Evolutionary conservation across 2,113 vertebrate genomes (phyloP).

Genomic region (Hylia prasina): DNA sequence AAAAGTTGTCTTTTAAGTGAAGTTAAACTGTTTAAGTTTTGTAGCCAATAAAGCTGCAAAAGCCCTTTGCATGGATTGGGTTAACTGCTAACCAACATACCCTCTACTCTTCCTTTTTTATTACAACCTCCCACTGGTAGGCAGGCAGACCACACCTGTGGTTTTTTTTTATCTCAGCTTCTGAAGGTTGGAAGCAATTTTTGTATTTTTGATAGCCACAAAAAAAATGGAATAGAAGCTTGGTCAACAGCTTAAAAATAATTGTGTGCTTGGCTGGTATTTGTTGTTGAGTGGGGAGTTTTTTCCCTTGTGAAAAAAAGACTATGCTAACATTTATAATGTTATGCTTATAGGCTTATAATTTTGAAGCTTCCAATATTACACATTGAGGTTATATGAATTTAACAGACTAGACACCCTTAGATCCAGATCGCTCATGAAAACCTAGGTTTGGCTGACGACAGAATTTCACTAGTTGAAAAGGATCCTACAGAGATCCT

Average conservation of each 20-base stretch:
- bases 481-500: neutral
- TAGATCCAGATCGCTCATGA: neutral
- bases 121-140: neutral
- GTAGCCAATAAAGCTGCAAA: neutral
- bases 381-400: neutral
- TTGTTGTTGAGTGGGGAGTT: rapidly evolving
- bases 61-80: rapidly evolving
- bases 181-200: neutral
- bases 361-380: neutral
- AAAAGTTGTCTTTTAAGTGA: neutral
- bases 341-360: neutral
- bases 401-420: neutral
- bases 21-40: neutral
- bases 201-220: neutral
- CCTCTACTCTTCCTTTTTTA: neutral
- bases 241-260: neutral
- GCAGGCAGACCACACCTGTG: neutral
- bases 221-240: neutral
- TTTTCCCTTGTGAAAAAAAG: neutral
- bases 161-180: neutral
- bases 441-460: neutral
- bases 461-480: neutral
- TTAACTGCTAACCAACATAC: neutral
- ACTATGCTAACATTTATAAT: neutral
- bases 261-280: neutral